Evolutionary conservation across 2,888 invertebrate genomes (phyloP).

Genomic region (Ellobium chinense): DNA sequence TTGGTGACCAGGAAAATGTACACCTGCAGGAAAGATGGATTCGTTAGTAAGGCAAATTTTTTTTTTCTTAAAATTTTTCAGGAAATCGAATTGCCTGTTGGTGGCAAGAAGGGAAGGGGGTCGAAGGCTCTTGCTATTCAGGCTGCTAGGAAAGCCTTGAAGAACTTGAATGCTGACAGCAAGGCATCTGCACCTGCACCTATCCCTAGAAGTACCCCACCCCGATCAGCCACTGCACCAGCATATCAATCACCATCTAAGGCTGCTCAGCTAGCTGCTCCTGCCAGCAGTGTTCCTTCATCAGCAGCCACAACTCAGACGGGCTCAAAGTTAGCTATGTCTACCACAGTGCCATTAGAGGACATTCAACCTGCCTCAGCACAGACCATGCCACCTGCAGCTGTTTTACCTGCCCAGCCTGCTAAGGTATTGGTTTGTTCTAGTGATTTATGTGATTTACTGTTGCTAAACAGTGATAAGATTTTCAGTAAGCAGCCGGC

Average conservation of each 20-base stretch:
- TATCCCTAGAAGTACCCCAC: conserved; percentile 48
- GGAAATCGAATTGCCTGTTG: conserved; percentile 78
- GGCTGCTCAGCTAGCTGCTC: conserved; percentile 49
- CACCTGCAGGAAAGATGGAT: too few species aligned
- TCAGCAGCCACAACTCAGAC: conserved; percentile 52
- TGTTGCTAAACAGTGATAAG: too few species aligned
- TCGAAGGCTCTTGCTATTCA: conserved; percentile 46
- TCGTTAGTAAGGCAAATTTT: neutral
- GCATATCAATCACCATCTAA: conserved; percentile 55
- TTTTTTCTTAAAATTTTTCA: conserved; percentile 48
- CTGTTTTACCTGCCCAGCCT: conserved; percentile 70
- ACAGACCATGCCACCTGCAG: conserved; percentile 56
- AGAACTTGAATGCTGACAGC: conserved; percentile 28
- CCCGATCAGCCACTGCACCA: conserved; percentile 54
- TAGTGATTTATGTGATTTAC: too few species aligned
- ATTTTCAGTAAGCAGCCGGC: too few species aligned
- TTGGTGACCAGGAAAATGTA: too few species aligned
- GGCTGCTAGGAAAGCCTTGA: conserved; percentile 36
- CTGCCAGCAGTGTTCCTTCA: conserved; percentile 51
- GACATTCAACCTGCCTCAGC: conserved; percentile 32
- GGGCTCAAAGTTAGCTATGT: conserved; percentile 43
- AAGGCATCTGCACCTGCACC: conserved; percentile 38
- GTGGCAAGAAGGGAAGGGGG: conserved; percentile 46
- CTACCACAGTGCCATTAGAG: conserved; percentile 38
- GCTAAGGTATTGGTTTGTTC: conserved; percentile 75